Evolutionary conservation across 2,888 invertebrate species (phyloP).

Genomic region (Tipula lateralis): DNA sequence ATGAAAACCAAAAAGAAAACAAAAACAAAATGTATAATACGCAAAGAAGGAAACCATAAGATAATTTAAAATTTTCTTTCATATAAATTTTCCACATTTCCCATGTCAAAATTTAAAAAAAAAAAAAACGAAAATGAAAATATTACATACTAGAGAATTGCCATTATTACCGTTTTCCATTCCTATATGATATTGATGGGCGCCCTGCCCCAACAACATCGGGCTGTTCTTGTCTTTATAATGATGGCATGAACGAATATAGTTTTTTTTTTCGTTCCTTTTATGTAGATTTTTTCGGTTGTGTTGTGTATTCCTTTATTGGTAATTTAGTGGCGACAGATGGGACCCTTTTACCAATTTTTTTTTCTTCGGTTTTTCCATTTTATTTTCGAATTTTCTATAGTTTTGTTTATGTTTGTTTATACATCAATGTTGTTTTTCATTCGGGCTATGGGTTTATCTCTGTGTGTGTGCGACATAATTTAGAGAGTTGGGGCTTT

Average conservation of each 20-base stretch:
- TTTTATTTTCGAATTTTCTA: neutral
- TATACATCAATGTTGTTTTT: neutral
- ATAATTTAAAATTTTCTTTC: neutral
- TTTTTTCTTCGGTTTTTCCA: neutral
- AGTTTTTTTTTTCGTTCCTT: neutral
- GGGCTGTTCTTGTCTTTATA: neutral
- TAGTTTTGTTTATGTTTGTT: neutral
- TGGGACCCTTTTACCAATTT: neutral
- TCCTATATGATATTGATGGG: neutral
- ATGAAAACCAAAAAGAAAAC: neutral
- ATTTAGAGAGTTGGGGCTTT: neutral
- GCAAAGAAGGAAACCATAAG: neutral
- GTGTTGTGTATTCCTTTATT: neutral
- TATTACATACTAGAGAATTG: neutral
- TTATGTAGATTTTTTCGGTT: neutral
- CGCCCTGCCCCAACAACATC: neutral
- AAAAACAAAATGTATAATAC: neutral
- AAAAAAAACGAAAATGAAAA: neutral
- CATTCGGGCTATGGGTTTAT: neutral
- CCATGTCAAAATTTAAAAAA: neutral
- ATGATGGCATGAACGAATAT: neutral
- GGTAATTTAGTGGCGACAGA: slow-evolving; percentile 24
- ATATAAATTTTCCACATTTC: neutral
- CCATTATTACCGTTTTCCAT: neutral
- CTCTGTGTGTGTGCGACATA: neutral